phyloP scores from a whole-genome alignment of 2,797 vertebrate species.

The Protosalanx chinensis region DNA sequence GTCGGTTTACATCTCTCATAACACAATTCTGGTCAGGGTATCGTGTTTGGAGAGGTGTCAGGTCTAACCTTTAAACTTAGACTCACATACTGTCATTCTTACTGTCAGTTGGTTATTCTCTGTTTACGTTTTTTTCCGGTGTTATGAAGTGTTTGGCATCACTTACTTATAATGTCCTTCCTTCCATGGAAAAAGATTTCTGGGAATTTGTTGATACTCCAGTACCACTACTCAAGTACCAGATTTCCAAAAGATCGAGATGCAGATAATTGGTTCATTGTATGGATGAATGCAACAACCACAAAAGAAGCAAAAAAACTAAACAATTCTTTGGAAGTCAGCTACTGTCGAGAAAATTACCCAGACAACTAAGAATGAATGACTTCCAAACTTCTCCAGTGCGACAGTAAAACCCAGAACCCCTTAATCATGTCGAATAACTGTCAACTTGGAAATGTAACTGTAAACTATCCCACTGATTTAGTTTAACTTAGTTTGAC shows the following conservation, averaged over 20 bases:
- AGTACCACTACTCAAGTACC: neutral
- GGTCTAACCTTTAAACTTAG: neutral
- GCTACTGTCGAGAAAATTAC: neutral
- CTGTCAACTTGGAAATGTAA: too few species aligned
- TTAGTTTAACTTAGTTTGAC: too few species aligned
- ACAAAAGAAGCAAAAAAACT: neutral
- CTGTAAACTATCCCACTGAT: too few species aligned
- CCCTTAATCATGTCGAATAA: neutral
- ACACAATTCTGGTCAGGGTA: neutral
- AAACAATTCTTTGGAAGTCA: neutral
- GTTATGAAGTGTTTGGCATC: neutral
- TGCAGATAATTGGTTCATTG: neutral
- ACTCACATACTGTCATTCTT: neutral
- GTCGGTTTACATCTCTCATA: too few species aligned
- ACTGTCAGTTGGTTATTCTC: slow-evolving; percentile 6
- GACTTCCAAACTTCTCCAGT: neutral
- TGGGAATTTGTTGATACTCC: neutral
- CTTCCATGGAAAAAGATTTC: neutral
- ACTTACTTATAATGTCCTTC: neutral
- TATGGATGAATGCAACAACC: neutral
- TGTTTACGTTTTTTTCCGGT: neutral
- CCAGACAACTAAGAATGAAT: neutral
- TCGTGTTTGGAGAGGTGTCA: neutral
- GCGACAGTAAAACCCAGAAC: neutral
- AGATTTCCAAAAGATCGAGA: neutral